Evolutionary conservation across 2,113 vertebrate genomes (phyloP).

Genomic region (Microtus oregoni): DNA sequence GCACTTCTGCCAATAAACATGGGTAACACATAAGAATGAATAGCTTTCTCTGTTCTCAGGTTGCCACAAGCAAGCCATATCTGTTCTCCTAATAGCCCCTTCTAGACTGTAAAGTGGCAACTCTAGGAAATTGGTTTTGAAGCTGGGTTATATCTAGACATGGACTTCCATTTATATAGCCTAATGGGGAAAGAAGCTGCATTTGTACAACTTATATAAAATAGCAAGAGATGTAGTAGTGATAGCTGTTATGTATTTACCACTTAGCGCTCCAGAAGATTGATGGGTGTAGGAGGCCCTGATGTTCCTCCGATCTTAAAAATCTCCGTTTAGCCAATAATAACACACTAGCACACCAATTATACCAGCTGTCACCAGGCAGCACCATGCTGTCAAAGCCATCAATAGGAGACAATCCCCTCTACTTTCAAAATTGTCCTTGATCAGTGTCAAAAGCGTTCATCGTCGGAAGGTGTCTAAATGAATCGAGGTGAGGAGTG

Average conservation of each 20-base stretch:
- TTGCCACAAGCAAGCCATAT: background rate
- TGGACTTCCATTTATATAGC: constrained; percentile 45
- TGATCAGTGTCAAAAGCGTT: constrained; percentile 27
- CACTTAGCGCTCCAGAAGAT: background rate
- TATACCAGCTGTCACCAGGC: constrained; percentile 35
- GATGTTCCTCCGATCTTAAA: constrained; percentile 39
- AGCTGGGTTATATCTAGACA: constrained; percentile 57
- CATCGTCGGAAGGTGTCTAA: background rate
- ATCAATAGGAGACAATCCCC: constrained; percentile 34
- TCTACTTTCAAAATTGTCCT: constrained; percentile 62
- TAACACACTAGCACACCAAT: background rate
- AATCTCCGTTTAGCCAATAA: constrained; percentile 60
- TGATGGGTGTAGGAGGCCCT: constrained; percentile 50
- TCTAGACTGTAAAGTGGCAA: constrained; percentile 46
- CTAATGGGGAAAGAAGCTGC: background rate
- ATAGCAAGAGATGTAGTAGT: background rate
- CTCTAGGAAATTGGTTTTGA: constrained; percentile 67
- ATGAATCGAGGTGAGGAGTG: background rate
- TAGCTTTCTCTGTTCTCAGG: background rate
- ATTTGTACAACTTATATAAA: background rate
- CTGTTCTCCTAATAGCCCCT: background rate
- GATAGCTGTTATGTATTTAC: background rate
- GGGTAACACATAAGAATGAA: background rate
- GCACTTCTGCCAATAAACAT: background rate
- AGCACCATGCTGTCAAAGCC: constrained; percentile 38